Conservation (phyloP, 2,797 vertebrate genomes). For the Cyclura pinguis region DNA sequence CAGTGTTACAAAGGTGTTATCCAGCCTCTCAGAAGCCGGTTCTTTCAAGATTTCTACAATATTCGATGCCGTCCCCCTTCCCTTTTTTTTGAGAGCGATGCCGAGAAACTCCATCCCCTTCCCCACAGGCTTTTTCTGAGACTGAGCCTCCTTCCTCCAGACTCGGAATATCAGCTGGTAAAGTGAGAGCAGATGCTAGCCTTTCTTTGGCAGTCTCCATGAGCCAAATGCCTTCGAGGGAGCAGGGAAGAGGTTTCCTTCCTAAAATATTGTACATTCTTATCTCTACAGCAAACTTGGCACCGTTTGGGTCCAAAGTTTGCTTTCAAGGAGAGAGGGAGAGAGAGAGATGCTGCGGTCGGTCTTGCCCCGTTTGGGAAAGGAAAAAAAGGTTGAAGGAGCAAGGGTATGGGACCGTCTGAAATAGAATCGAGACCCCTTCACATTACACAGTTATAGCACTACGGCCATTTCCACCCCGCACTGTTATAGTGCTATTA, state of each 20-base stretch:
- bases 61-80: conserved; percentile 54
- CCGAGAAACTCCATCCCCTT: conserved; percentile 66
- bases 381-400: neutral
- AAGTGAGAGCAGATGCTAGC: conserved; percentile 74
- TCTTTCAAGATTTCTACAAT: conserved; percentile 72
- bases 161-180: conserved; percentile 71
- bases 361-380: neutral
- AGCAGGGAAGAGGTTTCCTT: conserved; percentile 62
- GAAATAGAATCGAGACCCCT: no score
- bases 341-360: neutral
- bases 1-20: conserved; percentile 55
- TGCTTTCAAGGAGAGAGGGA: conserved; percentile 53
- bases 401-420: neutral
- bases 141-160: conserved; percentile 69
- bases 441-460: no score
- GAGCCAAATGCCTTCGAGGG: conserved; percentile 73
- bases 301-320: conserved; percentile 55
- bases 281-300: conserved; percentile 66
- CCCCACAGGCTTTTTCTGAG: conserved; percentile 74
- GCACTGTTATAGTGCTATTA: no score
- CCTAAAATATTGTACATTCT: conserved; percentile 59
- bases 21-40: conserved; percentile 56
- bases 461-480: no score
- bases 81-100: conserved; percentile 59
- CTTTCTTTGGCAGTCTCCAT: conserved; percentile 61